phyloP scores from a whole-genome alignment of 2,113 vertebrate species.

The Alligator mississippiensis region DNA sequence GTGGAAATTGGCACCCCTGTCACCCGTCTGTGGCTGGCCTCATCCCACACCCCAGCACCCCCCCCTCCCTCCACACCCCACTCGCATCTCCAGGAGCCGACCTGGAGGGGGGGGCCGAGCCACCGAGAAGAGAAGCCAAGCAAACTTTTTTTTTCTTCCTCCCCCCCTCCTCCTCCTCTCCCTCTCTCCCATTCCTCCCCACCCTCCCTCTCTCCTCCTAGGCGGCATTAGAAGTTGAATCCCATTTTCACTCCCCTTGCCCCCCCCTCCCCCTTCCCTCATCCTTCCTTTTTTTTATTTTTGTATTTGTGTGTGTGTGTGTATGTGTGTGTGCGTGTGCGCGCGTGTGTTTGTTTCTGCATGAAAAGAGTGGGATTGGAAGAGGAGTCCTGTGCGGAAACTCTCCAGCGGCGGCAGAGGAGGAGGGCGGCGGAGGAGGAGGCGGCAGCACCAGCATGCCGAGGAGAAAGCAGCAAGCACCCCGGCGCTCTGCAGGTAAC shows the following conservation, averaged over 20 bases:
- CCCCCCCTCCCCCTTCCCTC: background rate
- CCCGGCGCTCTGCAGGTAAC: slow-evolving; percentile 93
- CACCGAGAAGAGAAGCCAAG: slow-evolving; percentile 37
- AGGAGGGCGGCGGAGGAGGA: slow-evolving; percentile 77
- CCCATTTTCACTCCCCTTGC: slow-evolving; percentile 10
- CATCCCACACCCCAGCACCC: slow-evolving; percentile 73
- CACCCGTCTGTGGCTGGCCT: slow-evolving; percentile 68
- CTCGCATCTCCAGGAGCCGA: slow-evolving; percentile 71
- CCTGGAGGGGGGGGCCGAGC: slow-evolving; percentile 59
- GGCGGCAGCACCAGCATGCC: slow-evolving; percentile 86
- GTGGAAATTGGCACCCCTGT: slow-evolving; percentile 73
- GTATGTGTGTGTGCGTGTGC: slow-evolving; percentile 52
- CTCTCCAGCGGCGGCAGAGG: slow-evolving; percentile 82
- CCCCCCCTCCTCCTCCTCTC: slow-evolving; percentile 31
- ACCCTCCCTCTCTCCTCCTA: background rate
- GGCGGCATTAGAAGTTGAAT: slow-evolving; percentile 35
- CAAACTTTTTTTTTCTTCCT: slow-evolving; percentile 71
- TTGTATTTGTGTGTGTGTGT: slow-evolving; percentile 34
- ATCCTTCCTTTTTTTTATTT: background rate
- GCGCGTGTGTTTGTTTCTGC: slow-evolving; percentile 79
- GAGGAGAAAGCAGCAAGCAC: slow-evolving; percentile 97
- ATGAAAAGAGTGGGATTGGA: slow-evolving; percentile 82
- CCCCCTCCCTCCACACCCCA: slow-evolving; percentile 71
- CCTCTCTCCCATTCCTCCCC: slow-evolving; percentile 3
- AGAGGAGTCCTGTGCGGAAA: slow-evolving; percentile 84